A percentile compares a stretch with the other conserved stretches of the same genome.
phyloP scores from a whole-genome alignment of 2,888 invertebrate genomes.

The Lagria hirta region DNA sequence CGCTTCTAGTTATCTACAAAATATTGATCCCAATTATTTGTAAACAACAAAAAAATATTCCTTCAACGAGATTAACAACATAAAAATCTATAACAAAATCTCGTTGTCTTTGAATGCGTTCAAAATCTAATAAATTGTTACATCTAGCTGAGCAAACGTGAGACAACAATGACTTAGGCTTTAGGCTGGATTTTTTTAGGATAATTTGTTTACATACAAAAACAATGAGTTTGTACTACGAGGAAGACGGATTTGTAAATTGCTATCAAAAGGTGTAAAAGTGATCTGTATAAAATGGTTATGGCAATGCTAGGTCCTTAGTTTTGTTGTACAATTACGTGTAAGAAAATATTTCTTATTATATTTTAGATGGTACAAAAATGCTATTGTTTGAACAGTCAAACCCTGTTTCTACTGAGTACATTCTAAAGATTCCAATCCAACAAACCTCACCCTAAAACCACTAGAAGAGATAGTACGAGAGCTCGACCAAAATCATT shows the following conservation, averaged over 20 bases:
- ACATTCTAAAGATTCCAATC: too few relatives aligned
- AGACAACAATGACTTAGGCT: too few relatives aligned
- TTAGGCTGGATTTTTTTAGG: too few relatives aligned
- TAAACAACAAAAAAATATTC: conserved; percentile 21
- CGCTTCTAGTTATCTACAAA: conserved; percentile 16
- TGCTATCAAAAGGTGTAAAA: conserved; percentile 19
- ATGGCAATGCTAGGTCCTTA: conserved; percentile 8
- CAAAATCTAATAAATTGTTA: too few relatives aligned
- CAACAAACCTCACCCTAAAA: too few relatives aligned
- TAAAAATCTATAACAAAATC: conserved; percentile 17
- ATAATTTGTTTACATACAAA: too few relatives aligned
- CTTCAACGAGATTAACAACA: conserved; percentile 19
- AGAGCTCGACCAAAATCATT: too few relatives aligned
- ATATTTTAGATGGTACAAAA: background rate
- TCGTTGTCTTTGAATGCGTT: too few relatives aligned
- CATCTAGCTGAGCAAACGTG: too few relatives aligned
- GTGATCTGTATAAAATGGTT: conserved; percentile 18
- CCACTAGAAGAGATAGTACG: too few relatives aligned
- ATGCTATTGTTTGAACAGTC: too few relatives aligned
- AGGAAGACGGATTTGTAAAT: conserved; percentile 28
- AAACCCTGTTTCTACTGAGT: too few relatives aligned
- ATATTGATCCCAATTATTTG: conserved; percentile 27
- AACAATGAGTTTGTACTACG: conserved; percentile 25
- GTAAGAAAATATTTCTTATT: conserved; percentile 10
- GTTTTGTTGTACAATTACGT: conserved; percentile 8